A percentile compares a stretch with the other conserved stretches of the same genome.
These are phyloP conservation scores for Netelia melanura DNA, from an alignment of 2,888 invertebrate species.

Conservation along the genomic window DNA sequence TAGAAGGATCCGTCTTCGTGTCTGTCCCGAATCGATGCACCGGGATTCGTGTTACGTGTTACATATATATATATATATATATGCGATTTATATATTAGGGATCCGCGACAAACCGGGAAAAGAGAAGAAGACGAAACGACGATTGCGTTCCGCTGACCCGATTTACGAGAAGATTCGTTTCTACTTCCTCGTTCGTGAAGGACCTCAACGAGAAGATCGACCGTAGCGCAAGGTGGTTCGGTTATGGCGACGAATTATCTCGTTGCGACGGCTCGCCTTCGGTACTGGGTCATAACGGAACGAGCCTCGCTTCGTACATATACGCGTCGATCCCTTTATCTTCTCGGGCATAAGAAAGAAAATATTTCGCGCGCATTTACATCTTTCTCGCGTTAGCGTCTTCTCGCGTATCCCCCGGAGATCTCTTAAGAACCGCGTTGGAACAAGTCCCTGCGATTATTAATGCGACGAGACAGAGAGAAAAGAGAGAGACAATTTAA, in stretches of 20 bases:
- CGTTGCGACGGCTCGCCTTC: constrained; percentile 16
- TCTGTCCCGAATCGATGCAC: too few relatives aligned
- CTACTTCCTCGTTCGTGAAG: not conserved
- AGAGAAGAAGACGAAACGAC: constrained; percentile 6
- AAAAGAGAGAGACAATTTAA: not conserved
- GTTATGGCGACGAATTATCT: constrained; percentile 40
- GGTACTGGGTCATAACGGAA: constrained; percentile 52
- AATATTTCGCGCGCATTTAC: constrained; percentile 11
- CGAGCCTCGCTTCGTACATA: not conserved
- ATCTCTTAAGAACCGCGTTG: not conserved
- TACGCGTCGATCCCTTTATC: not conserved
- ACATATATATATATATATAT: not conserved
- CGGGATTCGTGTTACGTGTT: too few relatives aligned
- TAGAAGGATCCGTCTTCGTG: not conserved
- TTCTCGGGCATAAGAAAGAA: not conserved
- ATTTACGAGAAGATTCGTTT: constrained; percentile 29
- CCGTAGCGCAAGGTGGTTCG: constrained; percentile 29
- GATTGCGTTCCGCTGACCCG: constrained; percentile 41
- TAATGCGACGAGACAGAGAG: not conserved
- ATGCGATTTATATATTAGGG: not conserved
- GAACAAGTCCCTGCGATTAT: not conserved
- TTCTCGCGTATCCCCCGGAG: not conserved
- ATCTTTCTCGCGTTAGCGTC: not conserved
- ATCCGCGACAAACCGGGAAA: not conserved
- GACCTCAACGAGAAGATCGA: not conserved